These are phyloP conservation scores for Hypotaenidia philippensis DNA, from an alignment of 2,797 vertebrate species.

Conservation along the genomic window DNA sequence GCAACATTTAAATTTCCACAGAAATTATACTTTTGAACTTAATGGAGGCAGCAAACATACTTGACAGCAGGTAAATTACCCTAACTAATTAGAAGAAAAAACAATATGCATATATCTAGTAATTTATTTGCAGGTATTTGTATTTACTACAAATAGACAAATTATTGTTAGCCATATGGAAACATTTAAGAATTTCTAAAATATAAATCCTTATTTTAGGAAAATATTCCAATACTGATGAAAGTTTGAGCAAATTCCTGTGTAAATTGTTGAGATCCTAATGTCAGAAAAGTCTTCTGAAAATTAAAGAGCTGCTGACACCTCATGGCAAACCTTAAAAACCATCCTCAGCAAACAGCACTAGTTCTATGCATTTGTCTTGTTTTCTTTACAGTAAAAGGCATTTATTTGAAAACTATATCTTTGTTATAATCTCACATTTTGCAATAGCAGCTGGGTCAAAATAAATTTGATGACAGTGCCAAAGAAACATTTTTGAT, in stretches of 20 bases:
- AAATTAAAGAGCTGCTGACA: slow-evolving; percentile 77
- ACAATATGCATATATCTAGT: neutral
- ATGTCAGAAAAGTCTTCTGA: slow-evolving; percentile 54
- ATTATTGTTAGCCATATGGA: neutral
- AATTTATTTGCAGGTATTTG: neutral
- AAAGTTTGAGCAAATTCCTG: neutral
- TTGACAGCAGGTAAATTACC: neutral
- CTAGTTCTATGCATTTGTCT: neutral
- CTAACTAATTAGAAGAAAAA: slow-evolving; percentile 25
- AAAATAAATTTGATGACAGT: neutral
- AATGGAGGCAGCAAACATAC: neutral
- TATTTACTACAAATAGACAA: neutral
- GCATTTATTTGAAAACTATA: neutral
- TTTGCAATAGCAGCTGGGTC: neutral
- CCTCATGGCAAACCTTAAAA: slow-evolving; percentile 70
- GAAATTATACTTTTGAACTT: neutral
- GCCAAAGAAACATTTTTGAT: neutral
- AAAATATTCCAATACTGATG: neutral
- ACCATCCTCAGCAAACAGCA: slow-evolving; percentile 2
- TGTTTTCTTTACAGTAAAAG: neutral
- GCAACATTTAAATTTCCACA: neutral
- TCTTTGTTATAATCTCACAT: neutral
- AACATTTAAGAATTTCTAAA: neutral
- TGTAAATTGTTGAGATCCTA: neutral
- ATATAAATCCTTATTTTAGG: neutral